phyloP scores from a whole-genome alignment of 1,140 invertebrate genomes.

The Melipona quadrifasciata region DNA sequence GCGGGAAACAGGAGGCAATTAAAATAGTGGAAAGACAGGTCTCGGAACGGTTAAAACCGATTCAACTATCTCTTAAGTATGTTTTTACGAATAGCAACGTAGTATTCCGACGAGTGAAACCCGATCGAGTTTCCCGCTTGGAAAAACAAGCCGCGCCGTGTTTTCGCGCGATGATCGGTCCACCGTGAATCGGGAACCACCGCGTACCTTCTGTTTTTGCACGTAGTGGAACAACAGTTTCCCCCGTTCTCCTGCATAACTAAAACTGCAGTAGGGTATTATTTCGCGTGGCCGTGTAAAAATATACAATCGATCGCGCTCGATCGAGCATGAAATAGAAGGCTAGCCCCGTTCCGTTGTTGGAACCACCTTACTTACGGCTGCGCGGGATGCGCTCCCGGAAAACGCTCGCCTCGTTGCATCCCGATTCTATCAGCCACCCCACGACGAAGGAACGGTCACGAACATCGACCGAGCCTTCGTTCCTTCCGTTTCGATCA shows the following conservation, averaged over 20 bases:
- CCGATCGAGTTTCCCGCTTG: conserved; percentile 64
- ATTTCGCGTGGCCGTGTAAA: conserved; percentile 58
- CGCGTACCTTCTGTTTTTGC: conserved; percentile 65
- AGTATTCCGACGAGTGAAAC: conserved; percentile 45
- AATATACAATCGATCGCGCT: conserved; percentile 51
- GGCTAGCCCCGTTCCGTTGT: no score
- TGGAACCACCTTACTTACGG: conserved; percentile 28
- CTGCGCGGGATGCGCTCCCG: background rate
- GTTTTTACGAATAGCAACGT: conserved; percentile 43
- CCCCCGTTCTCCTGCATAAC: conserved; percentile 46
- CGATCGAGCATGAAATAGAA: conserved; percentile 44
- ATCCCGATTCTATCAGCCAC: conserved; percentile 22
- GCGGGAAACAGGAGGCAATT: background rate
- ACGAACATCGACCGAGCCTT: conserved; percentile 22
- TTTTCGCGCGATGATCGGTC: conserved; percentile 69
- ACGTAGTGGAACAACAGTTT: conserved; percentile 67
- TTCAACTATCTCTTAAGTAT: conserved; percentile 33
- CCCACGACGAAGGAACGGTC: background rate
- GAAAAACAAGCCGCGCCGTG: conserved; percentile 64
- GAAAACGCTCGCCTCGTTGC: background rate
- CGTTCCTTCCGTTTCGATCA: no score
- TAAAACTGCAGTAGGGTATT: conserved; percentile 39
- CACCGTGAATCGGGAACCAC: conserved; percentile 64
- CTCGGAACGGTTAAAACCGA: background rate
- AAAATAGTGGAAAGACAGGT: background rate